Conservation (phyloP, 2,888 invertebrate genomes). For the Eupithecia abbreviata region DNA sequence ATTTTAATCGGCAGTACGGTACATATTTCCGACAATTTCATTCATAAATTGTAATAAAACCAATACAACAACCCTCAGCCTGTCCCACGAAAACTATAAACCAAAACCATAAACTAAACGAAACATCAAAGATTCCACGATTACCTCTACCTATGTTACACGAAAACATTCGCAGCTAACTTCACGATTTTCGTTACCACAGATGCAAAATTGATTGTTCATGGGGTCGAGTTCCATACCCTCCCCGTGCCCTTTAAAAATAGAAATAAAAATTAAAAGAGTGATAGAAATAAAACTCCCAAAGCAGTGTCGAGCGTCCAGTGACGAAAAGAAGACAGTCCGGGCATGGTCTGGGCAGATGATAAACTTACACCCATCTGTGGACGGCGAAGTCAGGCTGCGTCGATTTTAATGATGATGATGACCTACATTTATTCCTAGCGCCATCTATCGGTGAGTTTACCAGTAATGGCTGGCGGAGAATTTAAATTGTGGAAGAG, state of each 20-base stretch:
- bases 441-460: neutral
- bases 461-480: neutral
- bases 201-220: constrained; percentile 16
- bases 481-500: neutral
- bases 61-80: constrained; percentile 44
- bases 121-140: neutral
- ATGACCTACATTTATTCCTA: neutral
- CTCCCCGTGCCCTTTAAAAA: neutral
- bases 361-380: no score
- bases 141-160: no score
- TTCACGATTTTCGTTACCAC: constrained; percentile 26
- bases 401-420: neutral
- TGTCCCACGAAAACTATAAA: constrained; percentile 17
- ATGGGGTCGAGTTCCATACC: neutral
- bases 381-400: no score
- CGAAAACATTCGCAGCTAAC: constrained; percentile 33
- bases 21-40: constrained; percentile 54
- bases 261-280: no score
- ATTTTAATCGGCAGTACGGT: constrained; percentile 31
- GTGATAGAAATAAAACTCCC: no score
- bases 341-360: no score
- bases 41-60: constrained; percentile 60
- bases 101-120: neutral
- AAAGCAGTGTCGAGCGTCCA: no score
- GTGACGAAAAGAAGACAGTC: no score